Percentiles rank a stretch among this genome's conserved stretches.
phyloP scores from a whole-genome alignment of 2,888 invertebrate genomes.

The Eristalinus aeneus region DNA sequence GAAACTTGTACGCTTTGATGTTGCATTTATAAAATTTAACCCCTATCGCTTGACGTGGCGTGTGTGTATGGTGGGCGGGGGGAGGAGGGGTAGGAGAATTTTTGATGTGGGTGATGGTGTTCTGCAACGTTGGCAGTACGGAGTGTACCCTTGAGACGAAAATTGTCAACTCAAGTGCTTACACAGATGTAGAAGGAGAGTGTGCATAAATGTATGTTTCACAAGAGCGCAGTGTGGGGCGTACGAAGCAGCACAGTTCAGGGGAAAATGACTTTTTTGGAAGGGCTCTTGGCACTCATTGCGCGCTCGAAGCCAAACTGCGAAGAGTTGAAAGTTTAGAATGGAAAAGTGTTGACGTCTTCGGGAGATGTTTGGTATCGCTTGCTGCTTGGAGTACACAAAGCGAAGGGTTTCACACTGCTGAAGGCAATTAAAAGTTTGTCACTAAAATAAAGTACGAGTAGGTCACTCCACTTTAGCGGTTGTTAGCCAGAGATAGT shows the following conservation, averaged over 20 bases:
- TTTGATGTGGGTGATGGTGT: background rate
- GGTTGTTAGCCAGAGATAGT: too few species aligned
- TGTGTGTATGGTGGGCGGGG: background rate
- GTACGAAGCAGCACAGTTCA: background rate
- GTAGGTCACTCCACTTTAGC: background rate
- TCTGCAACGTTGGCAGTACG: conserved; percentile 41
- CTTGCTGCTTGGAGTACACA: conserved; percentile 24
- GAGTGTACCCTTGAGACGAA: conserved; percentile 58
- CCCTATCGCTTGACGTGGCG: background rate
- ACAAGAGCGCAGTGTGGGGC: background rate
- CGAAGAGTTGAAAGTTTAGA: conserved; percentile 31
- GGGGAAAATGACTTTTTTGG: background rate
- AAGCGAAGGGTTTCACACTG: background rate
- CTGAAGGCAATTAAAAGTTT: conserved; percentile 30
- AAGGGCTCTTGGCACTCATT: conserved; percentile 15
- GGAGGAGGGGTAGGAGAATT: background rate
- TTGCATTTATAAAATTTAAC: conserved; percentile 65
- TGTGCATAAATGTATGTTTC: background rate
- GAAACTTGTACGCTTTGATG: conserved; percentile 56
- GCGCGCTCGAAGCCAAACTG: conserved; percentile 3
- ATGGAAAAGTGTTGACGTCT: conserved; percentile 48
- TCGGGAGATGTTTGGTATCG: conserved; percentile 31
- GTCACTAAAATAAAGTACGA: background rate
- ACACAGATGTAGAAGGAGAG: conserved; percentile 14
- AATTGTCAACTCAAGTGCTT: conserved; percentile 63